phyloP scores from a whole-genome alignment of 2,888 invertebrate species.

The Stenichneumon culpator region DNA sequence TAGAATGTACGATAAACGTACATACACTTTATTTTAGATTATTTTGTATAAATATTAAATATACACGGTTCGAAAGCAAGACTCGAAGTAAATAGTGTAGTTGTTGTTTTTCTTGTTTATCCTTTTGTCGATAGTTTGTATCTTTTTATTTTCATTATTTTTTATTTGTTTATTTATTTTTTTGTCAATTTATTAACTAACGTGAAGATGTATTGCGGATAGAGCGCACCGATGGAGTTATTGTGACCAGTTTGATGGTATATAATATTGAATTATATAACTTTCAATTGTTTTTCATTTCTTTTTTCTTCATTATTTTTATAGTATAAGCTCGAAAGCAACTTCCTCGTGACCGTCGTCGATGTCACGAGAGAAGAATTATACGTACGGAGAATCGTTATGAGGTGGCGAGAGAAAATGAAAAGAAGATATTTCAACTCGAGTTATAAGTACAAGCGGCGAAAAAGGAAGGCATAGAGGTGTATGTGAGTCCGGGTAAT shows the following conservation, averaged over 20 bases:
- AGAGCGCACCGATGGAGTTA: constrained; percentile 71
- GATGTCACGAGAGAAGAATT: constrained; percentile 27
- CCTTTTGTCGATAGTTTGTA: constrained; percentile 21
- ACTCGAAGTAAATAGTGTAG: constrained; percentile 63
- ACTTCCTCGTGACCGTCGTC: constrained; percentile 72
- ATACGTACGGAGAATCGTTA: constrained; percentile 49
- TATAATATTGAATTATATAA: constrained; percentile 71
- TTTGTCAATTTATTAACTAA: constrained; percentile 43
- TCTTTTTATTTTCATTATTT: constrained; percentile 7
- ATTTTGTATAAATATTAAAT: constrained; percentile 73
- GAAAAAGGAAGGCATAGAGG: constrained; percentile 25
- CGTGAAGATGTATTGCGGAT: constrained; percentile 65
- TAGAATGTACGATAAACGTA: constrained; percentile 71
- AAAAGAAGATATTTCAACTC: constrained; percentile 37
- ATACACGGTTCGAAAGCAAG: constrained; percentile 71
- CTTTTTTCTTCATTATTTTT: constrained; percentile 69
- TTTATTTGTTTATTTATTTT: constrained; percentile 2
- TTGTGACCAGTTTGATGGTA: constrained; percentile 68
- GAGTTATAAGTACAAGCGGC: constrained; percentile 51
- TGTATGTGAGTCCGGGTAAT: neutral
- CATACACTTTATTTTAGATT: constrained; percentile 71
- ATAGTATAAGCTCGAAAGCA: constrained; percentile 80
- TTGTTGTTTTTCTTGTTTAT: constrained; percentile 24
- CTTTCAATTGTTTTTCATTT: constrained; percentile 74
- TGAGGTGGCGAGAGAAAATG: constrained; percentile 8